Conservation (phyloP, 2,113 vertebrate species). For the Ia io region DNA sequence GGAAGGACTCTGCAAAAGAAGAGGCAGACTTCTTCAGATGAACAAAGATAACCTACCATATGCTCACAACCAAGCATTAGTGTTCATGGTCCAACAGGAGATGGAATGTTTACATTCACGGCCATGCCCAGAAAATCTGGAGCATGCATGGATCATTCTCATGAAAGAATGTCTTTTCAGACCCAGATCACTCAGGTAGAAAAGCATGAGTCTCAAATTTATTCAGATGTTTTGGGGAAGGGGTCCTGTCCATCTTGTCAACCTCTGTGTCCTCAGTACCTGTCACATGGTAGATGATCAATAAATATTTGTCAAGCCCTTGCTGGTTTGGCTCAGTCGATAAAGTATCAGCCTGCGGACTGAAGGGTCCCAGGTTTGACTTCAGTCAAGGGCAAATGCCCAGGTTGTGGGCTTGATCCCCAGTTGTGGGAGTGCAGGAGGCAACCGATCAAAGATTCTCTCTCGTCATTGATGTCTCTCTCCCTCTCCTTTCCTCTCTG, state of each 20-base stretch:
- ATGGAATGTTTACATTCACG: not conserved
- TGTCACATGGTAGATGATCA: not conserved
- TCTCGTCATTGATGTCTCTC: too few relatives aligned
- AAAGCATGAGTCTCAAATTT: not conserved
- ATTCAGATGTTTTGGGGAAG: not conserved
- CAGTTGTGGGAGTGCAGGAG: too few relatives aligned
- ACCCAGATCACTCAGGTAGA: not conserved
- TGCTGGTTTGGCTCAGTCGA: too few relatives aligned
- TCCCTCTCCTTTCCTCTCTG: too few relatives aligned
- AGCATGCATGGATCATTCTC: not conserved
- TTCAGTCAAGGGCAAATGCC: too few relatives aligned
- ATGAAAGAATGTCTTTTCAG: not conserved
- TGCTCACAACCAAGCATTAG: not conserved
- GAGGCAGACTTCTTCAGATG: not conserved
- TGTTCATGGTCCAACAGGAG: rapidly evolving
- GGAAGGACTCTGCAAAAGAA: not conserved
- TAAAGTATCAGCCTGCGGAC: too few relatives aligned
- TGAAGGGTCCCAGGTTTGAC: too few relatives aligned
- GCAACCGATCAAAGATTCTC: too few relatives aligned
- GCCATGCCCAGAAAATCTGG: not conserved
- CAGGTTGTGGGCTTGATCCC: too few relatives aligned
- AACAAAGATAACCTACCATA: not conserved
- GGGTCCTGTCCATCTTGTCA: not conserved
- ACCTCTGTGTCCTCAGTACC: not conserved
- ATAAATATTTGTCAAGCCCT: not conserved